These are phyloP conservation scores for Nothobranchius furzeri DNA, from an alignment of 2,113 vertebrate genomes.

Conservation along the genomic window DNA sequence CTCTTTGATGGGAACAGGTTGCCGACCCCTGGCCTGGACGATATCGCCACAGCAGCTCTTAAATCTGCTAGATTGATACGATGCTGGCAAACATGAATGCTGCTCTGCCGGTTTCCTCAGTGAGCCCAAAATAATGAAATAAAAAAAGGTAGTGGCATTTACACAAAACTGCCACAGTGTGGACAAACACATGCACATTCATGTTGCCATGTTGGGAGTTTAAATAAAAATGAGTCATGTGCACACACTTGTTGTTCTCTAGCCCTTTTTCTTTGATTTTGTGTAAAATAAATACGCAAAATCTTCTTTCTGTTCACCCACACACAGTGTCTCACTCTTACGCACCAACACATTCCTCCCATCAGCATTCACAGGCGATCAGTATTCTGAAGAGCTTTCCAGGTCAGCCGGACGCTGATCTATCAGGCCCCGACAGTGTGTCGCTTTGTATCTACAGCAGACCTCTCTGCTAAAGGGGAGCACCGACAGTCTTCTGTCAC, in stretches of 20 bases:
- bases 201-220: neutral
- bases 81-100: slow-evolving; percentile 28
- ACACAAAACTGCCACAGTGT: slow-evolving; percentile 26
- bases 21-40: neutral
- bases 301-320: slow-evolving; percentile 8
- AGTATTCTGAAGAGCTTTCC: slow-evolving; percentile 65
- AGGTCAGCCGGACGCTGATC: slow-evolving; percentile 71
- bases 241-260: slow-evolving; percentile 14
- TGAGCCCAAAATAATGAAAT: slow-evolving; percentile 32
- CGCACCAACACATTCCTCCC: slow-evolving; percentile 12
- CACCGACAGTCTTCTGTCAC: slow-evolving; percentile 46
- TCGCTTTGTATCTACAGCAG: slow-evolving; percentile 67
- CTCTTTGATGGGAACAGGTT: too few species aligned
- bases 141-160: slow-evolving; percentile 40
- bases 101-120: slow-evolving; percentile 31
- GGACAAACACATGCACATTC: slow-evolving; percentile 30
- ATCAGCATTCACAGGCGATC: slow-evolving; percentile 60
- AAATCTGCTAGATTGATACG: slow-evolving; percentile 51
- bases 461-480: slow-evolving; percentile 57
- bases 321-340: slow-evolving; percentile 13
- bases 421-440: slow-evolving; percentile 67
- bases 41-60: slow-evolving; percentile 45
- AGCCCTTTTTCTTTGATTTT: slow-evolving; percentile 7
- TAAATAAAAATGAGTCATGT: slow-evolving; percentile 27
- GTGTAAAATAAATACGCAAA: neutral